Evolutionary conservation across 2,113 vertebrate species (phyloP).

Genomic region (Phasianus colchicus): DNA sequence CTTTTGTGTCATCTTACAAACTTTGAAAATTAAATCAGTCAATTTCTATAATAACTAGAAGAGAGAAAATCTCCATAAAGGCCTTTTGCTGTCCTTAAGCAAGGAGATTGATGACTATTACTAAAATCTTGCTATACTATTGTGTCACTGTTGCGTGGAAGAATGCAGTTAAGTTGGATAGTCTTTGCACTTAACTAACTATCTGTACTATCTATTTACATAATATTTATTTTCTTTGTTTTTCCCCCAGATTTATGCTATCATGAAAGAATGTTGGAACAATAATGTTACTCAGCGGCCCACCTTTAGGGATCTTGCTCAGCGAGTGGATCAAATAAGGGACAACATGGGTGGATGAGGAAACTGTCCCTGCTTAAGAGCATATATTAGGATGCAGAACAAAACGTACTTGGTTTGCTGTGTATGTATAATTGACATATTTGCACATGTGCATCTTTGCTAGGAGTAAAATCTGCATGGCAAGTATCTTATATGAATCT

Average conservation of each 20-base stretch:
- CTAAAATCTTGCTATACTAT: not conserved
- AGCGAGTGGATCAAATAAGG: conserved; percentile 85
- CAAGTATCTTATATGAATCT: conserved; percentile 38
- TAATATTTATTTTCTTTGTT: not conserved
- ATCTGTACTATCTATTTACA: not conserved
- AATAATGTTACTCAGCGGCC: conserved; percentile 83
- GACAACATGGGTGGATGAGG: conserved; percentile 83
- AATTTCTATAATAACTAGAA: not conserved
- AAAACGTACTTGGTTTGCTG: conserved; percentile 50
- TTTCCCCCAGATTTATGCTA: conserved; percentile 83
- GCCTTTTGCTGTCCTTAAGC: not conserved
- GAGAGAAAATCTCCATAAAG: not conserved
- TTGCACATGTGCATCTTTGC: conserved; percentile 5
- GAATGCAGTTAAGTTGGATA: not conserved
- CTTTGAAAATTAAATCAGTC: not conserved
- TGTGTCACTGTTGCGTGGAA: not conserved
- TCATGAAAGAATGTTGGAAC: conserved; percentile 95
- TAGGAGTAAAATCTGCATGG: conserved; percentile 45
- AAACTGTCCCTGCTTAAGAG: conserved; percentile 5
- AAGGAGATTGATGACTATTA: not conserved
- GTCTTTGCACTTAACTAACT: not conserved
- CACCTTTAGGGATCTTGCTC: conserved; percentile 85
- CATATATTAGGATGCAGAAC: conserved; percentile 34
- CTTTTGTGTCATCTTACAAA: not conserved
- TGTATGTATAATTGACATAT: conserved; percentile 46